Conservation (phyloP, 2,797 vertebrate species). For the Diceros bicornis region DNA sequence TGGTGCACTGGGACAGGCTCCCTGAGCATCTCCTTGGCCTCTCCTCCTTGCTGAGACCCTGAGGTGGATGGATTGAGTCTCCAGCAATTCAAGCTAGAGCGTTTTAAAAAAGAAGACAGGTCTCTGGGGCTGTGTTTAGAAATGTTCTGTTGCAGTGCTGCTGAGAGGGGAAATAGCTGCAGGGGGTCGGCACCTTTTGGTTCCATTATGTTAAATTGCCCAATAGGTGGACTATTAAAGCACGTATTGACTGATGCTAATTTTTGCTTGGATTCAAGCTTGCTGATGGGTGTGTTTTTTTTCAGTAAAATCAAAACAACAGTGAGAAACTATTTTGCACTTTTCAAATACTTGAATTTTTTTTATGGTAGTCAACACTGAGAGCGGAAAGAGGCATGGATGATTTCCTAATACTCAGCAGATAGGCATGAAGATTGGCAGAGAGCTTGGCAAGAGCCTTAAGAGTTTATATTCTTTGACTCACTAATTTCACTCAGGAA, state of each 20-base stretch:
- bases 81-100: neutral
- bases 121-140: neutral
- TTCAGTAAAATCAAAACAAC: neutral
- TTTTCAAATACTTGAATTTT: neutral
- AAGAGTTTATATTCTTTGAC: neutral
- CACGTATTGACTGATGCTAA: neutral
- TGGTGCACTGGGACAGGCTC: neutral
- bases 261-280: constrained; percentile 22
- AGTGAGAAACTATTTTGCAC: neutral
- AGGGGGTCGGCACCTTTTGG: neutral
- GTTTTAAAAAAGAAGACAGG: neutral
- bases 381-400: neutral
- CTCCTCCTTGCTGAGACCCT: neutral
- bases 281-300: neutral
- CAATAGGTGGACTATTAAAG: too few relatives aligned
- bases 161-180: neutral
- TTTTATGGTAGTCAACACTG: neutral
- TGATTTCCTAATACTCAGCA: neutral
- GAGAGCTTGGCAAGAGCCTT: neutral
- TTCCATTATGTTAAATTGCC: neutral
- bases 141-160: neutral
- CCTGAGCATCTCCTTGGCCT: neutral
- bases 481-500: neutral
- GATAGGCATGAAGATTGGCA: neutral
- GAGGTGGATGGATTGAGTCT: neutral